Percentiles rank a stretch among this genome's conserved stretches.
Evolutionary conservation across 1,140 invertebrate species (phyloP).

Genomic region (Cyphomyrmex costatus): DNA sequence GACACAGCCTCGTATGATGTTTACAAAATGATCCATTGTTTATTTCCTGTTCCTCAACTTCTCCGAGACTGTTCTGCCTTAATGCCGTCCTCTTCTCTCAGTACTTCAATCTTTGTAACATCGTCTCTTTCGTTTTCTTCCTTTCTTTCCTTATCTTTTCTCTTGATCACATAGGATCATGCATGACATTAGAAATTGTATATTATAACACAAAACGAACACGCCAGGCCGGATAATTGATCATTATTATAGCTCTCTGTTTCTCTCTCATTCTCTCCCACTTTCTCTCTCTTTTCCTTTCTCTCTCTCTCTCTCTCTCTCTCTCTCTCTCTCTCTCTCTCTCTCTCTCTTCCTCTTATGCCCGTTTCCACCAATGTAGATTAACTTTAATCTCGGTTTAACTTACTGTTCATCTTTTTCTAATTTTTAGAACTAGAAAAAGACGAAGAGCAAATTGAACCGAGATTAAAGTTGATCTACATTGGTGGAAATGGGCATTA

Average conservation of each 20-base stretch:
- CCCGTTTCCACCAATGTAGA: too few species aligned
- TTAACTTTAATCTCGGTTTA: too few species aligned
- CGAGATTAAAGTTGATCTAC: too few species aligned
- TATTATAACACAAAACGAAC: conserved; percentile 52
- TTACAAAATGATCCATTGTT: conserved; percentile 49
- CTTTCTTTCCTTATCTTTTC: conserved; percentile 9
- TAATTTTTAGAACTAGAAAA: too few species aligned
- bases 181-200: conserved; percentile 42
- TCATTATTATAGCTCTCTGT: background rate
- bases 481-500: too few species aligned
- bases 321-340: background rate
- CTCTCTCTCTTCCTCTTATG: too few species aligned
- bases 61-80: conserved; percentile 1
- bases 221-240: conserved; percentile 7
- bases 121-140: conserved; percentile 28
- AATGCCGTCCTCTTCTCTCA: conserved; percentile 20
- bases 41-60: conserved; percentile 35
- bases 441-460: too few species aligned
- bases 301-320: background rate
- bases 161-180: conserved; percentile 30
- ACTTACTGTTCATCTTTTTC: too few species aligned
- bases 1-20: conserved; percentile 48
- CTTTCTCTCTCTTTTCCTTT: background rate
- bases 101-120: conserved; percentile 23
- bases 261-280: background rate